phyloP scores from a whole-genome alignment of 1,140 invertebrate species.

The Drosophila rhopaloa region DNA sequence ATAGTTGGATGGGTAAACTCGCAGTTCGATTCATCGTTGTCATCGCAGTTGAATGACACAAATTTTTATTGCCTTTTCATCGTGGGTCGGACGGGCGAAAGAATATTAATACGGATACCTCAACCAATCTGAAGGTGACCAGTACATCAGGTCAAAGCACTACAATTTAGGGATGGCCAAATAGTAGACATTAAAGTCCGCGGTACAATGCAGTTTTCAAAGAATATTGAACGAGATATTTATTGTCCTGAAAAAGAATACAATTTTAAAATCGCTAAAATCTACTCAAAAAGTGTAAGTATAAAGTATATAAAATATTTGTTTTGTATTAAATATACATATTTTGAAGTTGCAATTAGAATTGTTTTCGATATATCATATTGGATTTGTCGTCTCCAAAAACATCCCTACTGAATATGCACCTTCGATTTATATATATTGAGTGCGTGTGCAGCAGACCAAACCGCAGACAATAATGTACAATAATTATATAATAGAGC shows the following conservation, averaged over 20 bases:
- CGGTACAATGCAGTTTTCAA: too few relatives aligned
- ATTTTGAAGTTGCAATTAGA: too few relatives aligned
- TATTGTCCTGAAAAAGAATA: too few relatives aligned
- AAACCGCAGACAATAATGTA: constrained; percentile 68
- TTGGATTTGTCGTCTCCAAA: not conserved
- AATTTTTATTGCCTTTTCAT: constrained; percentile 75
- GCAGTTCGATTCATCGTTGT: constrained; percentile 34
- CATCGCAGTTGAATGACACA: constrained; percentile 69
- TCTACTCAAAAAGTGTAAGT: too few relatives aligned
- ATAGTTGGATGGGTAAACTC: not conserved
- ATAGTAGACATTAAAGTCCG: not conserved
- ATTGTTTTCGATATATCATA: not conserved
- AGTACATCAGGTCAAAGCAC: constrained; percentile 35
- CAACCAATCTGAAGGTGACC: constrained; percentile 9
- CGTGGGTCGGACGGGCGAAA: constrained; percentile 5
- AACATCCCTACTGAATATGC: not conserved
- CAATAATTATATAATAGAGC: constrained; percentile 81
- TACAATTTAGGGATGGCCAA: not conserved
- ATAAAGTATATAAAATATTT: too few relatives aligned
- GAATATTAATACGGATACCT: constrained; percentile 16
- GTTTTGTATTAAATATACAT: too few relatives aligned
- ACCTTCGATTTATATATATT: not conserved
- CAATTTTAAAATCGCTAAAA: too few relatives aligned
- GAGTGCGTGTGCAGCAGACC: constrained; percentile 44
- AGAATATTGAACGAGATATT: too few relatives aligned